Evolutionary conservation across 1,140 invertebrate species (phyloP).

Genomic region (Lordiphosa stackelbergi): DNA sequence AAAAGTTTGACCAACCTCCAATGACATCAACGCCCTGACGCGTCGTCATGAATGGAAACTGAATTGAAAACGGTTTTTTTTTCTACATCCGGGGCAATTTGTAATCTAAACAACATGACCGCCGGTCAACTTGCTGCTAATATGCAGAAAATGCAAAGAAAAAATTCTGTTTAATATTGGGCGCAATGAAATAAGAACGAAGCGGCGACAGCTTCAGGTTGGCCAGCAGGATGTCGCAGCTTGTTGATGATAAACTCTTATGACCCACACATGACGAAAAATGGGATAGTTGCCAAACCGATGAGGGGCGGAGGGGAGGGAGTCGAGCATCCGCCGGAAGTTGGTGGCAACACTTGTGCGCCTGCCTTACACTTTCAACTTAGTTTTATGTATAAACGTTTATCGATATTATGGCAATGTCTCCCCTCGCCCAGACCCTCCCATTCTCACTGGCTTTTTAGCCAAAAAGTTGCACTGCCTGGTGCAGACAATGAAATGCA

Average conservation of each 20-base stretch:
- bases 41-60: constrained; percentile 55
- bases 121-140: constrained; percentile 21
- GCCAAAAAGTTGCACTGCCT: constrained; percentile 32
- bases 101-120: constrained; percentile 72
- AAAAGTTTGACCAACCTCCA: constrained; percentile 40
- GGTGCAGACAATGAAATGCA: constrained; percentile 69
- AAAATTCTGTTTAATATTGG: constrained; percentile 69
- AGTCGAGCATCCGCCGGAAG: constrained; percentile 56
- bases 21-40: constrained; percentile 44
- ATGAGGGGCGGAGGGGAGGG: constrained; percentile 1
- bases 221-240: constrained; percentile 63
- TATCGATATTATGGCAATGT: constrained; percentile 61
- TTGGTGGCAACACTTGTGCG: constrained; percentile 61
- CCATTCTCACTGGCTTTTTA: neutral
- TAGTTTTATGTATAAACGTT: constrained; percentile 63
- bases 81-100: constrained; percentile 54
- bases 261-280: constrained; percentile 61
- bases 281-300: constrained; percentile 29
- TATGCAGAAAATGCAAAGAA: constrained; percentile 41
- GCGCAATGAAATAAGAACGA: constrained; percentile 56
- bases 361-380: constrained; percentile 44
- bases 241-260: constrained; percentile 73
- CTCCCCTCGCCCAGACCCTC: neutral
- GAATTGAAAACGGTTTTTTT: constrained; percentile 58
- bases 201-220: constrained; percentile 44